Percentiles rank a stretch among this genome's conserved stretches.
Evolutionary conservation across 2,113 vertebrate species (phyloP).

Genomic region (Leucopsar rothschildi): DNA sequence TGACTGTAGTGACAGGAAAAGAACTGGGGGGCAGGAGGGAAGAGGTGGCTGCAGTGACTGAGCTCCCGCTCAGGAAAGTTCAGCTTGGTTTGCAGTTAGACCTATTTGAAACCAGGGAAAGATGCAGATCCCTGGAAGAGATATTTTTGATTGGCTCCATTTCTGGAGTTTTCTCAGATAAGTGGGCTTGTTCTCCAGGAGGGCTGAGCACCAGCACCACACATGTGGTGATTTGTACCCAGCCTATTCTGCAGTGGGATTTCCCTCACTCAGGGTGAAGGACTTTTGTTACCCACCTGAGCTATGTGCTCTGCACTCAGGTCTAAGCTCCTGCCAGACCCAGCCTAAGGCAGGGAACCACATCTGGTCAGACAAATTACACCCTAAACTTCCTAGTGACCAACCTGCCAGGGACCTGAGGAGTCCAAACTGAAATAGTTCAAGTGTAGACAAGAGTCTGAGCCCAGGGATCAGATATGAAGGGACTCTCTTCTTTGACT

Average conservation of each 20-base stretch:
- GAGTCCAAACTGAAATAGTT: neutral
- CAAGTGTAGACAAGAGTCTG: neutral
- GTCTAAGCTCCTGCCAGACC: neutral
- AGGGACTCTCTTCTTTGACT: neutral
- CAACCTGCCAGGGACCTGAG: neutral
- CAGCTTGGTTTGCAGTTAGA: neutral
- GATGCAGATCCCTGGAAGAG: neutral
- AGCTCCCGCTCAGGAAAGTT: neutral
- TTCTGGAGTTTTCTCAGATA: neutral
- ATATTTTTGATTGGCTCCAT: neutral
- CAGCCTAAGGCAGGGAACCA: neutral
- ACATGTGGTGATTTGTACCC: neutral
- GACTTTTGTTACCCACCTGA: neutral
- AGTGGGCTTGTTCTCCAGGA: neutral
- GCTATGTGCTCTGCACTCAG: neutral
- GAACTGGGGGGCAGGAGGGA: fast-evolving
- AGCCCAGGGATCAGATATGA: neutral
- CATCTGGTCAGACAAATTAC: neutral
- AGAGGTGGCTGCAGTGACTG: neutral
- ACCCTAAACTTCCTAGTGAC: neutral
- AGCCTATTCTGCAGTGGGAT: neutral
- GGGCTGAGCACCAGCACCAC: neutral
- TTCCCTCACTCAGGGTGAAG: neutral
- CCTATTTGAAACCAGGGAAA: neutral
- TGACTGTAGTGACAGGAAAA: neutral